These are phyloP conservation scores for Drosophila punjabiensis DNA, from an alignment of 1,140 invertebrate genomes.

Conservation along the genomic window DNA sequence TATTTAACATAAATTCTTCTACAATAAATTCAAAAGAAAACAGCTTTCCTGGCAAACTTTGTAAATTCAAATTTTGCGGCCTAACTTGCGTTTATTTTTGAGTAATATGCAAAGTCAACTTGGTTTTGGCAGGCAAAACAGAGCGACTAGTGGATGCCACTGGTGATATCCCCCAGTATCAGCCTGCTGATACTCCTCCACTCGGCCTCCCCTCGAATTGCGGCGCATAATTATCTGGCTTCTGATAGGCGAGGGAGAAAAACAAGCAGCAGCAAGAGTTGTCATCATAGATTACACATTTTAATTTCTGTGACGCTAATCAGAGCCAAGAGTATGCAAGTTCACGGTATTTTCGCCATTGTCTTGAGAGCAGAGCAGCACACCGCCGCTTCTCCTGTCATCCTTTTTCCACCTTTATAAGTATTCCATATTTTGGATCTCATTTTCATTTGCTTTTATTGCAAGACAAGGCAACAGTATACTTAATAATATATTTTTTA, in stretches of 20 bases:
- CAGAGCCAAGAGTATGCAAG: slow-evolving; percentile 43
- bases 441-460: slow-evolving; percentile 70
- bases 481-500: no score
- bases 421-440: slow-evolving; percentile 56
- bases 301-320: slow-evolving; percentile 63
- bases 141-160: no score
- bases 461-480: no score
- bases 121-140: no score
- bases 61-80: no score
- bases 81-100: no score
- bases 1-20: background rate
- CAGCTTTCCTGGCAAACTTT: background rate
- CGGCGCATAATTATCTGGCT: slow-evolving; percentile 49
- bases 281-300: slow-evolving; percentile 56
- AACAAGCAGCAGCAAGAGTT: slow-evolving; percentile 37
- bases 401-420: background rate
- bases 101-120: slow-evolving; percentile 19
- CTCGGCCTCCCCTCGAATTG: slow-evolving; percentile 5
- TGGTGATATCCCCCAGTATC: no score
- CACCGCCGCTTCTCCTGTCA: background rate
- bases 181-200: background rate
- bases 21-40: background rate
- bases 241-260: slow-evolving; percentile 46
- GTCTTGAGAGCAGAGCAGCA: background rate
- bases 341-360: slow-evolving; percentile 19